Conservation (phyloP, 1,140 invertebrate genomes). For the Pygmarrhopalites habei region DNA sequence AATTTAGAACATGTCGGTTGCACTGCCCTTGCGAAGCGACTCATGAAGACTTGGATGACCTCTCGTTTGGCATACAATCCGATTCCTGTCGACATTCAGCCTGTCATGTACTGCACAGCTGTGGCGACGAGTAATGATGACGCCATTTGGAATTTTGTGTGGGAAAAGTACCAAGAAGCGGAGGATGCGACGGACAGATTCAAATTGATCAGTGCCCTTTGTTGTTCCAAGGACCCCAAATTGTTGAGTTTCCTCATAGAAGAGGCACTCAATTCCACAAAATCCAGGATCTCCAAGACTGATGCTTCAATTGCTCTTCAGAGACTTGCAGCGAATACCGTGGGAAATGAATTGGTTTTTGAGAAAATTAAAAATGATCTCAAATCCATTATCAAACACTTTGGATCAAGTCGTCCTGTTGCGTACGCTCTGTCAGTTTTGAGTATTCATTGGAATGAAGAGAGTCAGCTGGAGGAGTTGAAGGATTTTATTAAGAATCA, state of each 20-base stretch:
- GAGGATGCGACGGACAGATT: not conserved
- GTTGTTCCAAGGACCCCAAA: not conserved
- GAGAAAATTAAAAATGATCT: not conserved
- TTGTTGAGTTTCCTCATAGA: not conserved
- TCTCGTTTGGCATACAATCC: not conserved
- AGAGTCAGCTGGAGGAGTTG: not conserved
- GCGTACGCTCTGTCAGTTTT: not conserved
- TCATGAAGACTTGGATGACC: not conserved
- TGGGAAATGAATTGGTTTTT: constrained; percentile 3
- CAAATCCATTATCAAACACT: not conserved
- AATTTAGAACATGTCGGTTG: constrained; percentile 1
- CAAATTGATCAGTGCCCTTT: not conserved
- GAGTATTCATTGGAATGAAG: not conserved
- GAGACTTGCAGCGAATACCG: not conserved
- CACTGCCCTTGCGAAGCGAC: not conserved
- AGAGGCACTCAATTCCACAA: not conserved
- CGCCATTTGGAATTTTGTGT: not conserved
- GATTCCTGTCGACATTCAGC: constrained; percentile 3
- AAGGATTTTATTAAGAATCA: not conserved
- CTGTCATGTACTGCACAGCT: constrained; percentile 5
- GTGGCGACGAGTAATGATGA: not conserved
- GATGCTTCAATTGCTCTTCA: not conserved
- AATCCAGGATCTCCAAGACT: not conserved
- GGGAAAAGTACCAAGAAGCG: not conserved
- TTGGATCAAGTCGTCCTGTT: not conserved